phyloP scores from a whole-genome alignment of 2,797 vertebrate species.

The Telmatherina bonti region DNA sequence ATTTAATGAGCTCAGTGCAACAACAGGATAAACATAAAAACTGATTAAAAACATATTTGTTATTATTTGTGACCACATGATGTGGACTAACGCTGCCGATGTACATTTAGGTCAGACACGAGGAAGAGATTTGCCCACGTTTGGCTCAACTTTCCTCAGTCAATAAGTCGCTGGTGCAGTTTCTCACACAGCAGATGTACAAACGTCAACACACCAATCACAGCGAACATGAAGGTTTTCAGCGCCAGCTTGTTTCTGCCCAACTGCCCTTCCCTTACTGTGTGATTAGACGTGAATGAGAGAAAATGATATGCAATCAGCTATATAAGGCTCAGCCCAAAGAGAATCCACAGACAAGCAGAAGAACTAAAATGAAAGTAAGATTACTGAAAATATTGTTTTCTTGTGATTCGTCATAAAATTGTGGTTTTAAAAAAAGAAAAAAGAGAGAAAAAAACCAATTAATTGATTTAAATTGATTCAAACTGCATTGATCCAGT shows the following conservation, averaged over 20 bases:
- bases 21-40: background rate
- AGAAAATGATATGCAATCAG: too few relatives aligned
- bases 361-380: too few relatives aligned
- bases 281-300: too few relatives aligned
- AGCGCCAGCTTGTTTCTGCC: background rate
- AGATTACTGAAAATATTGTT: too few relatives aligned
- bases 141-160: conserved; percentile 1
- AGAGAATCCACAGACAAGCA: too few relatives aligned
- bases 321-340: too few relatives aligned
- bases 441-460: too few relatives aligned
- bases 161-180: background rate
- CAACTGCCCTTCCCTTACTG: conserved; percentile 11
- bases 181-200: background rate
- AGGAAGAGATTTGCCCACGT: conserved; percentile 8
- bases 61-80: conserved; percentile 10
- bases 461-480: too few relatives aligned
- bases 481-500: too few relatives aligned
- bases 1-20: background rate
- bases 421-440: too few relatives aligned
- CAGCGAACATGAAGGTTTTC: background rate
- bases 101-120: conserved; percentile 11
- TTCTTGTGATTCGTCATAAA: too few relatives aligned
- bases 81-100: conserved; percentile 20
- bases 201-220: too few relatives aligned
- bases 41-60: conserved; percentile 16